Evolutionary conservation across 2,888 invertebrate genomes (phyloP).

Genomic region (Folsomia candida): DNA sequence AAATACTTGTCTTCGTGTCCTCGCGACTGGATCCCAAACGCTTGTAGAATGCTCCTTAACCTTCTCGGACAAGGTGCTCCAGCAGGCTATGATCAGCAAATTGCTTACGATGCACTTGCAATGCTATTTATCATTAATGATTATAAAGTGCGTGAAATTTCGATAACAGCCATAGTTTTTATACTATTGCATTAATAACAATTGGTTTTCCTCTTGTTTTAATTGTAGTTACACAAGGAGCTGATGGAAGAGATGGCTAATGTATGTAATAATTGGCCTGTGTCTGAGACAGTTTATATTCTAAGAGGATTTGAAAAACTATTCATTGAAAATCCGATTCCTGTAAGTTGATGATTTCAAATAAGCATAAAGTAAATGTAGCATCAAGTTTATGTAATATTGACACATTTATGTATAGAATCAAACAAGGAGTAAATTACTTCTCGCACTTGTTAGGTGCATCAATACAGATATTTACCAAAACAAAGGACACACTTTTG

Average conservation of each 20-base stretch:
- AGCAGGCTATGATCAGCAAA: neutral
- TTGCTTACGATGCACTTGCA: conserved; percentile 7
- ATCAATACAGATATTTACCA: too few relatives aligned
- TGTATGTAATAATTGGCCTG: too few relatives aligned
- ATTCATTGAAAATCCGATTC: neutral
- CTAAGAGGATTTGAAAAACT: neutral
- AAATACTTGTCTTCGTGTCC: conserved; percentile 35
- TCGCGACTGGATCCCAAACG: neutral
- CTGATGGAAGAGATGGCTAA: too few relatives aligned
- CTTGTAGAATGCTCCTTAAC: conserved; percentile 14
- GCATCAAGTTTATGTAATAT: neutral
- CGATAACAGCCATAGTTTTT: neutral
- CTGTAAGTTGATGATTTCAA: neutral
- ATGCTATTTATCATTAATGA: conserved; percentile 22
- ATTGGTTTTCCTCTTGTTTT: too few relatives aligned
- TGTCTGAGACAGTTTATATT: too few relatives aligned
- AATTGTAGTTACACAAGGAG: neutral
- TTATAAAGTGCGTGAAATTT: conserved; percentile 20
- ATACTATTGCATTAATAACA: neutral
- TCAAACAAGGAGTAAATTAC: too few relatives aligned
- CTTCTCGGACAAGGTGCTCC: neutral
- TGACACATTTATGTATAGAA: too few relatives aligned
- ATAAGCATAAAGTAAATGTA: neutral
- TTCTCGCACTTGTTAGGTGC: too few relatives aligned
- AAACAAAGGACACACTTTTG: too few relatives aligned